phyloP scores from a whole-genome alignment of 64 coral and sea anemone genomes.

The Pocillopora damicornis region DNA sequence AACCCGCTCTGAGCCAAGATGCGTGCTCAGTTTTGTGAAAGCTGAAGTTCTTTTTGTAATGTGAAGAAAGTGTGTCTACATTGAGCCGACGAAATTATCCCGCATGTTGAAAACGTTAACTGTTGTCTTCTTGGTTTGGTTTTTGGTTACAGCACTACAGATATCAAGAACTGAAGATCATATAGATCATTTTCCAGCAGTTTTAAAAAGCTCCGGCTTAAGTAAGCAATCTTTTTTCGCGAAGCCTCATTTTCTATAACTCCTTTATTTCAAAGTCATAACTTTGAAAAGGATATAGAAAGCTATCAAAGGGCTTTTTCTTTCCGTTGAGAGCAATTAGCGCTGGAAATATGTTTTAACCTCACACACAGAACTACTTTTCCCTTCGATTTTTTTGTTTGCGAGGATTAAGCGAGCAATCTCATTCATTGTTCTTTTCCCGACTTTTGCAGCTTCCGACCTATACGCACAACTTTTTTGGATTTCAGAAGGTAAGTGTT shows the following conservation, averaged over 20 bases:
- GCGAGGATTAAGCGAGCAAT: not conserved
- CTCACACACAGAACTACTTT: too few relatives aligned
- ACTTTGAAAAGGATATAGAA: too few relatives aligned
- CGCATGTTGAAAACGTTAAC: not conserved
- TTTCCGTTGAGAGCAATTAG: too few relatives aligned
- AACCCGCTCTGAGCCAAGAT: not conserved
- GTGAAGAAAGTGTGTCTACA: not conserved
- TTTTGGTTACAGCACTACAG: not conserved
- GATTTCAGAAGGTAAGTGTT: constrained; percentile 22
- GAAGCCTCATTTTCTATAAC: not conserved
- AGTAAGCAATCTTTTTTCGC: not conserved
- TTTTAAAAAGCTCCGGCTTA: not conserved
- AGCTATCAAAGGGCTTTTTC: too few relatives aligned
- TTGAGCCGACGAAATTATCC: not conserved
- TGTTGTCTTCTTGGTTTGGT: not conserved
- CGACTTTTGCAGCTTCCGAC: not conserved
- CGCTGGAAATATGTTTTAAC: too few relatives aligned
- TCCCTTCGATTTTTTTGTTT: not conserved
- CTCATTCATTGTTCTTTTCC: not conserved
- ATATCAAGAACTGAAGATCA: not conserved
- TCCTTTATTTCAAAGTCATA: not conserved
- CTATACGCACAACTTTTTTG: constrained; percentile 1
- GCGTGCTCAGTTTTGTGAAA: not conserved
- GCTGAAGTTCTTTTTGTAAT: not conserved
- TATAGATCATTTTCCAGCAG: not conserved